phyloP scores from a whole-genome alignment of 2,113 vertebrate genomes.

The Pseudolaguvia tuberculata region DNA sequence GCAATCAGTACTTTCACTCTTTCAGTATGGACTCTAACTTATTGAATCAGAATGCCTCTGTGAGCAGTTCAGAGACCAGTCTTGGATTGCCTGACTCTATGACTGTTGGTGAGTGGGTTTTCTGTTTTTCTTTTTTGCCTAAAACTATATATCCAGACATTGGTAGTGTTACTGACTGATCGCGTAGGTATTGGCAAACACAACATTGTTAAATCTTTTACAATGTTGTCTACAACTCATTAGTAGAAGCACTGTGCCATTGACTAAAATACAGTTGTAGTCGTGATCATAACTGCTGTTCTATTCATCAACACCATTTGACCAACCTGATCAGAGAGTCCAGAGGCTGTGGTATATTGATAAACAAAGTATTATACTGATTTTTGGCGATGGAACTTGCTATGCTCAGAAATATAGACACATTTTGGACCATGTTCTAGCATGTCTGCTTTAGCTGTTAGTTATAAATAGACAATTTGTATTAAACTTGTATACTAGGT shows the following conservation, averaged over 20 bases:
- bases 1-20: conserved; percentile 32
- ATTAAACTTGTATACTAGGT: neutral
- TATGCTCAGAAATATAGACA: neutral
- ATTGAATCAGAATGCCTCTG: conserved; percentile 59
- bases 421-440: neutral
- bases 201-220: too few species aligned
- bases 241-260: neutral
- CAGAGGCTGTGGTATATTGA: neutral
- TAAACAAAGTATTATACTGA: neutral
- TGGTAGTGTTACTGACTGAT: neutral
- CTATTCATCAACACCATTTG: neutral
- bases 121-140: too few species aligned
- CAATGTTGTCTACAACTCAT: too few species aligned
- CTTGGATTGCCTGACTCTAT: conserved; percentile 83
- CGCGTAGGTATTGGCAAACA: neutral
- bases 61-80: conserved; percentile 68
- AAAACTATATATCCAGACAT: neutral
- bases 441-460: neutral
- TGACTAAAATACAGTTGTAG: neutral
- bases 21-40: conserved; percentile 78
- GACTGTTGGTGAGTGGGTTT: conserved; percentile 84
- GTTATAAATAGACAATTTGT: neutral
- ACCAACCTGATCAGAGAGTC: neutral
- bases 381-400: neutral
- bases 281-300: neutral